phyloP scores from a whole-genome alignment of 2,113 vertebrate species.

The Cyphomyrus discorhynchus region DNA sequence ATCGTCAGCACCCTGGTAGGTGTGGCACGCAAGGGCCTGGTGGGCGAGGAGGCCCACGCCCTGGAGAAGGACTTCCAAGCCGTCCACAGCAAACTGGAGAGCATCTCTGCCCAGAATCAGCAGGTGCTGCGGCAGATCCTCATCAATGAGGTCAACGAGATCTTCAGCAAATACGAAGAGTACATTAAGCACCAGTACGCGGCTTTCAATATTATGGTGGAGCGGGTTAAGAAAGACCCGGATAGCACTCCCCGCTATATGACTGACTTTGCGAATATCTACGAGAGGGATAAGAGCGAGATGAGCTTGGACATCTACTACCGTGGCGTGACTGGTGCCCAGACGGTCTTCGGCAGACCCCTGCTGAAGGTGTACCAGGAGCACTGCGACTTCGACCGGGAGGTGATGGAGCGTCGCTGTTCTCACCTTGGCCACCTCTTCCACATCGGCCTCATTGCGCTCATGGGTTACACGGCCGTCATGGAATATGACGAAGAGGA shows the following conservation, averaged over 20 bases:
- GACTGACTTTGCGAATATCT: slow-evolving; percentile 49
- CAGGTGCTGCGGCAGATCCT: slow-evolving; percentile 56
- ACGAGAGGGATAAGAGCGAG: slow-evolving; percentile 53
- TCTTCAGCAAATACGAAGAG: slow-evolving; percentile 59
- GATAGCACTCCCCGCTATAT: slow-evolving; percentile 37
- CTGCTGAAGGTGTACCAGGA: slow-evolving; percentile 61
- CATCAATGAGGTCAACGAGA: slow-evolving; percentile 60
- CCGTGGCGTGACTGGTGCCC: slow-evolving; percentile 46
- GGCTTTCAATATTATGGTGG: slow-evolving; percentile 58
- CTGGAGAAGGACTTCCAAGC: slow-evolving; percentile 55
- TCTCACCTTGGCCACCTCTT: slow-evolving; percentile 61
- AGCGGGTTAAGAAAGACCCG: slow-evolving; percentile 48
- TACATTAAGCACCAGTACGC: slow-evolving; percentile 66
- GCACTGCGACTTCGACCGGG: slow-evolving; percentile 42
- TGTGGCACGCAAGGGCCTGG: slow-evolving; percentile 56
- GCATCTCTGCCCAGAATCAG: slow-evolving; percentile 58
- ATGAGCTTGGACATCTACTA: slow-evolving; percentile 59
- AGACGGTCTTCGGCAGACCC: slow-evolving; percentile 43
- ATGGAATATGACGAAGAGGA: slow-evolving; percentile 64
- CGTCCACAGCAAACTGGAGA: slow-evolving; percentile 52
- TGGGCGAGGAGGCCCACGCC: slow-evolving; percentile 41
- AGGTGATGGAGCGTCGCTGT: slow-evolving; percentile 60
- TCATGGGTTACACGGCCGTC: slow-evolving; percentile 63
- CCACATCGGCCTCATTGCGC: slow-evolving; percentile 63
- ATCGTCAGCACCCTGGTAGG: slow-evolving; percentile 62